Base-by-base conservation (phyloP, 2,113 vertebrate genomes). In the Ploceus nigricollis region DNA sequence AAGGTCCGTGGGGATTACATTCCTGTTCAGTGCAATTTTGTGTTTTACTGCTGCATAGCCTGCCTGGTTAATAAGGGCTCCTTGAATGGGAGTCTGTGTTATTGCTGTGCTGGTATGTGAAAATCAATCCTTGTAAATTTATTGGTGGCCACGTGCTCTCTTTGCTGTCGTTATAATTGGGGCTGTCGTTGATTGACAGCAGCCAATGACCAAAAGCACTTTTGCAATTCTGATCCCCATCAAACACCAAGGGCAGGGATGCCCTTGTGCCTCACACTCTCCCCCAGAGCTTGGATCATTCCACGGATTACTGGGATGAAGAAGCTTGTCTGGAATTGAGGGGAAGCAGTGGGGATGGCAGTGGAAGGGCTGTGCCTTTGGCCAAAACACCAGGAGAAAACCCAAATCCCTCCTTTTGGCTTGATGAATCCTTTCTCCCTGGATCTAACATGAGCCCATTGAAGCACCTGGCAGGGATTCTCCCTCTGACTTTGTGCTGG, bases 21-120 rank as follows among this genome's bases (percentile, higher is more conserved):
- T 94, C 93, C 94, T 92, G 37, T 90, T 88, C 87, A 54, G 80
- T 90, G 94, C 96, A 90, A 82, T 97, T 94, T 92, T 35, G 10
- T 87, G 75, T 95, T 96, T 93, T 95, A 87, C 87, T 83, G 95
- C 96, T 73, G 96, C 89, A 53, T 21, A 79, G 77, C 80, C 21
- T 19, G 19, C 45, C 64, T 65, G 71, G 35, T 87, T 97, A 94
- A 84, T 85, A 71, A 97, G 94, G 35, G 75, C 71, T 82, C 96
- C 89, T 79, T 77, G 89, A 69, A 45, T 58, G 51, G 48, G 78
- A 94, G 93, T 72, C 68, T 48, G 9, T 18, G 9, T 78, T 51
- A 11, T 89, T 94, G 92, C 95, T 95, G 94, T 91, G 73, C 83
- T 93, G 82, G 57, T 31, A 11, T 14, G 48, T 79, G 50, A 78